Conservation (phyloP, 1,140 invertebrate species). For the Caenorhabditis remanei region DNA sequence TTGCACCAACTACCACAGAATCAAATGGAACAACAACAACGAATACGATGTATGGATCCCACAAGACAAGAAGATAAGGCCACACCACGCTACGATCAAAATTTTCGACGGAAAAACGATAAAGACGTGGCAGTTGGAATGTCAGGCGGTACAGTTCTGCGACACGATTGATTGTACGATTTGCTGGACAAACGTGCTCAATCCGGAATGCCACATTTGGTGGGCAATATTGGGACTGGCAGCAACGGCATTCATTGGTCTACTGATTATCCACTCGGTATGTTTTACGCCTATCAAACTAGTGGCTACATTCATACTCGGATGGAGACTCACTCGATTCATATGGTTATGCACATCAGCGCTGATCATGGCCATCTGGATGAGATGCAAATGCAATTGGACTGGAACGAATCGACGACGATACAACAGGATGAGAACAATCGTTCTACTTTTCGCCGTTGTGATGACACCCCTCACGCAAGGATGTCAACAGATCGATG, state of each 20-base stretch:
- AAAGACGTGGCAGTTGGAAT: slow-evolving; percentile 9
- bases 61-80: neutral
- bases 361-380: neutral
- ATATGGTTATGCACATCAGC: neutral
- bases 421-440: neutral
- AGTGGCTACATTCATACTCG: neutral
- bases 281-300: neutral
- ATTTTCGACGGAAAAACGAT: neutral
- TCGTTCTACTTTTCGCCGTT: neutral
- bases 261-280: neutral
- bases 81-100: slow-evolving; percentile 2
- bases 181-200: slow-evolving; percentile 3
- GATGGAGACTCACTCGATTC: neutral
- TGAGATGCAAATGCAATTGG: neutral
- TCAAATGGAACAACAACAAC: neutral
- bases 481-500: neutral
- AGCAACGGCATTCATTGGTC: neutral
- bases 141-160: neutral
- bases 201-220: slow-evolving; percentile 3
- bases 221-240: neutral
- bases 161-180: neutral
- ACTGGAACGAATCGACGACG: neutral
- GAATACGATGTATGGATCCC: neutral
- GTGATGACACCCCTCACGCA: neutral
- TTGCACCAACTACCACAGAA: neutral